phyloP scores from a whole-genome alignment of 1,140 invertebrate genomes.

The Tetragonula clypearis region DNA sequence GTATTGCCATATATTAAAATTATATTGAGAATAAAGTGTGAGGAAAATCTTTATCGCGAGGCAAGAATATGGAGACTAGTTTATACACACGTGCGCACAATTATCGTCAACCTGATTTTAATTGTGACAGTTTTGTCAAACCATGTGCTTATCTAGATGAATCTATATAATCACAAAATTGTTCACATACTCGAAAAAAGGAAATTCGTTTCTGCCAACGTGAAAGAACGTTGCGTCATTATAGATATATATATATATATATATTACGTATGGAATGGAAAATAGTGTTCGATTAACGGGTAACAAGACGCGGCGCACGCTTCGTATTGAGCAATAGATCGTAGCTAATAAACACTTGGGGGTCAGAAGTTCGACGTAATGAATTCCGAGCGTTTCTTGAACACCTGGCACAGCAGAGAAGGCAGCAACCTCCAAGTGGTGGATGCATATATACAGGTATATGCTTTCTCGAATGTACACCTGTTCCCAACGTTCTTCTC shows the following conservation, averaged over 20 bases:
- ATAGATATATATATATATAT: too few species aligned
- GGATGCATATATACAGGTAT: constrained; percentile 11
- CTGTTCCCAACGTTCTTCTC: constrained; percentile 59
- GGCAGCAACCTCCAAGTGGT: constrained; percentile 15
- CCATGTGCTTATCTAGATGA: neutral
- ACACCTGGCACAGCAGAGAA: constrained; percentile 43
- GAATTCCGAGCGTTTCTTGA: constrained; percentile 46
- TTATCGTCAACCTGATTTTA: neutral
- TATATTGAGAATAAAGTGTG: too few species aligned
- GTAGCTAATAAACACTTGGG: constrained; percentile 52
- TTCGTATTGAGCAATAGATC: constrained; percentile 48
- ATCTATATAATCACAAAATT: too few species aligned
- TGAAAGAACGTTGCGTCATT: neutral
- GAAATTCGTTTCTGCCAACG: too few species aligned
- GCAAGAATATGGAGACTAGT: neutral
- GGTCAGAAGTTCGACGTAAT: constrained; percentile 53
- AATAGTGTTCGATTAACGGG: neutral
- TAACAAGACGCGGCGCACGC: constrained; percentile 14
- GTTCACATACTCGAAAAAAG: too few species aligned
- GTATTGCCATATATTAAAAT: too few species aligned
- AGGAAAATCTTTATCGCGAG: neutral
- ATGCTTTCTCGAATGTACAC: constrained; percentile 58
- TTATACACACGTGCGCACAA: neutral
- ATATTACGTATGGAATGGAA: too few species aligned
- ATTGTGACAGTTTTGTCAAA: neutral